phyloP scores from a whole-genome alignment of 2,888 invertebrate species.

The Lithophane socia region DNA sequence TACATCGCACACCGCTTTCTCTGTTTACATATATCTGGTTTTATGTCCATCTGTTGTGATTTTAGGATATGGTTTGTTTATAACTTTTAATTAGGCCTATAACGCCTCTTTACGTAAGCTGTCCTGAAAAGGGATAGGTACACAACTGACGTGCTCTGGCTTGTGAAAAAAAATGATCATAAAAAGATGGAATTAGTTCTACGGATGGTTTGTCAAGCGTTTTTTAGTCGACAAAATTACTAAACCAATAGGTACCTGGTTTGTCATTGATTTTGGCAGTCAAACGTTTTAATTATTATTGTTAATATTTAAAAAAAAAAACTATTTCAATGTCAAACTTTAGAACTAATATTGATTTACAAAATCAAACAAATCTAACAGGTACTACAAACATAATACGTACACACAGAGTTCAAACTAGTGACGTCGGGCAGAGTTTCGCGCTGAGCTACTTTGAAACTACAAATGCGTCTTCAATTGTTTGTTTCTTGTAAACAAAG shows the following conservation, averaged over 20 bases:
- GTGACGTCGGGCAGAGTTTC: neutral
- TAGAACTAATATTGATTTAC: neutral
- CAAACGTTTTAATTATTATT: neutral
- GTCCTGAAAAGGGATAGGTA: neutral
- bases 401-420: neutral
- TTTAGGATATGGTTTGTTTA: neutral
- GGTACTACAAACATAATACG: neutral
- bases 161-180: neutral
- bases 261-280: neutral
- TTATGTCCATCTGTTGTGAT: slow-evolving; percentile 4
- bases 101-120: neutral
- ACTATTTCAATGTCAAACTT: too few relatives aligned
- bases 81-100: too few relatives aligned
- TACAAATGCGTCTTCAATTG: neutral
- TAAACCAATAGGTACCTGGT: neutral
- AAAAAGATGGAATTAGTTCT: neutral
- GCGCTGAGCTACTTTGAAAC: neutral
- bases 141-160: too few relatives aligned
- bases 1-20: slow-evolving; percentile 56
- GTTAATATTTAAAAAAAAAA: neutral
- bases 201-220: neutral
- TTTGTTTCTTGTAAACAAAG: slow-evolving; percentile 20
- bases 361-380: neutral
- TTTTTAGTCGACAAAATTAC: neutral
- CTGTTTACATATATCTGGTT: slow-evolving; percentile 38